These are phyloP conservation scores for Drosophila rellima DNA, from an alignment of 2,888 invertebrate genomes.

Conservation along the genomic window DNA sequence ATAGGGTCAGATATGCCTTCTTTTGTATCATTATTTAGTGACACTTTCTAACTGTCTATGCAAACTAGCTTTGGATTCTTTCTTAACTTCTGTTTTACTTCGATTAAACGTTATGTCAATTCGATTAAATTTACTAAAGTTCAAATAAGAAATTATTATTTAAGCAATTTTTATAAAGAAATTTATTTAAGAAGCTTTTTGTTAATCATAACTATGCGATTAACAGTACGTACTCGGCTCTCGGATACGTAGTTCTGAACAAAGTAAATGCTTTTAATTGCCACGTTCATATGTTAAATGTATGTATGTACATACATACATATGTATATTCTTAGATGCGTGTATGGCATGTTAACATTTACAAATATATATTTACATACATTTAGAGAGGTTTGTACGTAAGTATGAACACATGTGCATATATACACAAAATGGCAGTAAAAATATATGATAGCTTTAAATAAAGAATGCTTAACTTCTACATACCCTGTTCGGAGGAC, in stretches of 20 bases:
- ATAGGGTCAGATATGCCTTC: too few species aligned
- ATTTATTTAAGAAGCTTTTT: neutral
- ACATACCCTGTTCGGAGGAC: neutral
- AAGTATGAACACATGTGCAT: neutral
- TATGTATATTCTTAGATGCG: neutral
- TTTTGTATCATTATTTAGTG: too few species aligned
- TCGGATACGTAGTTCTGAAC: neutral
- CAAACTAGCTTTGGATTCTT: too few species aligned
- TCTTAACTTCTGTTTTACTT: too few species aligned
- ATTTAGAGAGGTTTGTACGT: neutral
- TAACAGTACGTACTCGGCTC: neutral
- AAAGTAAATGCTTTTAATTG: constrained; percentile 8
- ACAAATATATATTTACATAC: constrained; percentile 4
- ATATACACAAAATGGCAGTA: neutral
- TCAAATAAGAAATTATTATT: neutral
- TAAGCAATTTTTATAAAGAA: neutral
- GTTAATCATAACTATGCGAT: neutral
- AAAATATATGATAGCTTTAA: neutral
- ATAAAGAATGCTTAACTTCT: neutral
- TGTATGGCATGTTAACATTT: neutral
- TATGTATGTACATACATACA: neutral
- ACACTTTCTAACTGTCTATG: too few species aligned
- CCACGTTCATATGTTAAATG: constrained; percentile 8
- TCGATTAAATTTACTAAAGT: too few species aligned
- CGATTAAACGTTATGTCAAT: too few species aligned